Evolutionary conservation across 2,797 vertebrate genomes (phyloP), one percentile per base, ranked within the genome.

Genomic region (Eulemur mongoz): DNA sequence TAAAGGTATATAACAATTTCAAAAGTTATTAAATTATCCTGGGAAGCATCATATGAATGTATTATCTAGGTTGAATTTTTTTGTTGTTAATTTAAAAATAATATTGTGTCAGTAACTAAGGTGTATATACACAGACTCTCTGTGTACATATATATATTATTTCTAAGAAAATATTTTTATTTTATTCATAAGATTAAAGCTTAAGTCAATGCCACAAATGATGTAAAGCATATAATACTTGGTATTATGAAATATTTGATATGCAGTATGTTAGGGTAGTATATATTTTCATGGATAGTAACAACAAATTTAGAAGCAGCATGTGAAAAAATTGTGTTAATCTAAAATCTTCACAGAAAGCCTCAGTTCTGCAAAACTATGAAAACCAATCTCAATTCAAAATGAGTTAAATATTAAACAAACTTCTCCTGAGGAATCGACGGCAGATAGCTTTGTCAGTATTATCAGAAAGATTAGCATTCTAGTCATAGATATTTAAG

Each of bases 371-470:
- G 17, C 65, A 22, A 15, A 95, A 82, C 8, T 2, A 85, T 78
- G 86, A 92, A 48, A 40, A 38, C 15, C 54, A 45, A 92, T 95
- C 97, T 59, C 20, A 80, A 96, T 88, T 96, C 69, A 90, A 97
- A 97, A 96, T 0, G 80, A 97, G 97, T 97, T 98, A 97, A 98
- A 98, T 59, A 98, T 95, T 59, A 96, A 98, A 91, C 94, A 96
- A 98, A 85, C 87, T 98, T 45, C 95, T 98, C 97, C 1, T 54
- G 78, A 97, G 97, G 52, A 97, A 96, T 73, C 45, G 61, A 88
- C 50, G 86, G 79, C 14, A 23, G 38, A 85, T 65, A 88, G 76
- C 85, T 96, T 65, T 2, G 72, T 90, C 82, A 80, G 87, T 96
- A 84, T 87, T 93, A 95, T 57, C 50, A 84, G 40, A 94, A 97